These are phyloP conservation scores for Tethya wilhelma DNA, from an alignment of 37 sponge, comb jelly and placozoan genomes.

Conservation along the genomic window DNA sequence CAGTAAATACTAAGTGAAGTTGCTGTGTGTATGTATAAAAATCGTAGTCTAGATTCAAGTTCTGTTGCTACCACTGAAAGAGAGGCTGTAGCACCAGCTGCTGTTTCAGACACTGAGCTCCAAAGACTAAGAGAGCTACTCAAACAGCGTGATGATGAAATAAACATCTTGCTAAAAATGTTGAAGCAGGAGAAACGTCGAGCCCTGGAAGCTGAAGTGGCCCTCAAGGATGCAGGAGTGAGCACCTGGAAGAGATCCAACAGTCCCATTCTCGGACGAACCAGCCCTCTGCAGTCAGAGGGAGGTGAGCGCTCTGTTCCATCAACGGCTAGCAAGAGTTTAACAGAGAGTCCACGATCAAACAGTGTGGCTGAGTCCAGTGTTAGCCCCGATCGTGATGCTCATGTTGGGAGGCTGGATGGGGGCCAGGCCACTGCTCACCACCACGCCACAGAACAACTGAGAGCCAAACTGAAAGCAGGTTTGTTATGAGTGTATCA, in stretches of 20 bases:
- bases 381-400: neutral
- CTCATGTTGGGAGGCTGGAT: neutral
- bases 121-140: conserved; percentile 73
- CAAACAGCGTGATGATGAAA: conserved; percentile 94
- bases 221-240: conserved; percentile 36
- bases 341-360: neutral
- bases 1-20: too few species aligned
- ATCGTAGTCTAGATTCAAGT: too few species aligned
- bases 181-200: conserved; percentile 86
- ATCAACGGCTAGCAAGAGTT: neutral
- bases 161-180: conserved; percentile 88
- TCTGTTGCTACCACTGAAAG: neutral
- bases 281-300: conserved; percentile 31
- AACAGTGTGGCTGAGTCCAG: neutral
- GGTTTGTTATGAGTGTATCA: neutral
- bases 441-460: neutral
- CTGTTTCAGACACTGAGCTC: conserved; percentile 46
- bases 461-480: conserved; percentile 1
- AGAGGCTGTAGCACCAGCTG: neutral
- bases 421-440: neutral
- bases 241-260: neutral
- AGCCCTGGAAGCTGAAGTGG: conserved; percentile 75
- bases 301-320: neutral
- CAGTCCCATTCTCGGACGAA: conserved; percentile 25
- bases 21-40: too few species aligned